Base-by-base conservation (phyloP, 2,888 invertebrate species). In the Tinea semifulvella region DNA sequence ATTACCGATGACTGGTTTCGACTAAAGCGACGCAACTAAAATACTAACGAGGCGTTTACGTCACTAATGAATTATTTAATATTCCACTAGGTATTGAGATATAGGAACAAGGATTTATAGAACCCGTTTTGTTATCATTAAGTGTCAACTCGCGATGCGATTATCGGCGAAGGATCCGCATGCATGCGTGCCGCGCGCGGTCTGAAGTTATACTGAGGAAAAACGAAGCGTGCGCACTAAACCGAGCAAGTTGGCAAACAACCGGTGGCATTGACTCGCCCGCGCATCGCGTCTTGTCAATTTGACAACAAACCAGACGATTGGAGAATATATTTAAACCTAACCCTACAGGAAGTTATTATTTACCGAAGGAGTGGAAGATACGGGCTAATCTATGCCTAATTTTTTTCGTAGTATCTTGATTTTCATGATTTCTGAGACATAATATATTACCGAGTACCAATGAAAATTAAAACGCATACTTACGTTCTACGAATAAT, bases 61-160 rank as follows among this genome's bases (percentile, higher is more conserved):
- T 18, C 36, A 3, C 16, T 18, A 18, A 36, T 36, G 17, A 36
- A 36, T 36, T 36, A 18, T 17, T 36, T 17, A 36, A 36, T n/a
- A 2, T 36, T 36, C 36, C 36, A 31, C 31, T 31, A 31, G 5
- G 5, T 22, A 22, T 11, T 31, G 13, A 31, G 31, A 31, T 31
- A n/a, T 31, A 13, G 13, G 13, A 31, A 13, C 31, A 31, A 31
- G 31, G 31, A 31, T 11, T 18, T 4, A 16, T 18, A 36, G 16
- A 36, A 36, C 36, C 36, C 3, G 36, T 36, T 36, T 10, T 7
- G 18, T 36, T 36, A 36, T 36, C 17, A 36, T 18, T 14, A 36
- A 36, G 13, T 36, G 18, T 10, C 7, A 18, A 18, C 18, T 36
- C 36, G 16, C 36, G 18, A 18, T 36, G 6, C 16, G 18, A 36